Evolutionary conservation across 2,113 vertebrate genomes (phyloP), one percentile per base, ranked within the genome.

Genomic region (Forbesichthys agassizii): DNA sequence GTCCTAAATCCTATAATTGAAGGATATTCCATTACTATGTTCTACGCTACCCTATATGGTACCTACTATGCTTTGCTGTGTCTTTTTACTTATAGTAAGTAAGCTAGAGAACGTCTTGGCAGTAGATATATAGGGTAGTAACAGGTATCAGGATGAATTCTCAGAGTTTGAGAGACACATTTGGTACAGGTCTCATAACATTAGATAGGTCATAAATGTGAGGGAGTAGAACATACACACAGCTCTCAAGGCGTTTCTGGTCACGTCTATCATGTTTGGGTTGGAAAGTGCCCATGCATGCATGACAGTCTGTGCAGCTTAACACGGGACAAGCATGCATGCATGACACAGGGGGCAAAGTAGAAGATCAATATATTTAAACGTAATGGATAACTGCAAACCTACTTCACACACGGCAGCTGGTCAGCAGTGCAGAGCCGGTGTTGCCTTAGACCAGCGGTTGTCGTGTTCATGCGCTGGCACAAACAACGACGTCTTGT

Each of bases 271-370:
- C 11, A 16, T 66, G 20, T 74, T 69, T 75, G 20, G 62, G 36
- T 66, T 1, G 18, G 63, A 61, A 51, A 53, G 59, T 74, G 68
- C 73, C 76, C 36, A 71, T 62, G 77, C 62, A 53, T 27, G 27
- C 27, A 27, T 27, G 27, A 69, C 62, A 36, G 47, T 66, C n/a
- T 27, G 27, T 27, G 27, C 27, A 27, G 1, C 27, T 61, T 1
- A 65, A 69, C 75, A 71, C 65, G 49, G 75, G 61, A 75, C 83
- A 81, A 75, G 78, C 36, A 71, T 62, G 77, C 62, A 53, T 27
- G 27, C 27, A 27, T 27, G 27, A 69, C 62, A 69, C 75, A 71
- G 63, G 49, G 75, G 61, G 73, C 27, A 27, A 27, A 27, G 4
- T 42, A 6, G 4, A 42, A 42, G 5, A 33, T 11, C 3, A 3